Evolutionary conservation across 2,113 vertebrate species (phyloP).

Genomic region (Dermatemys mawii): DNA sequence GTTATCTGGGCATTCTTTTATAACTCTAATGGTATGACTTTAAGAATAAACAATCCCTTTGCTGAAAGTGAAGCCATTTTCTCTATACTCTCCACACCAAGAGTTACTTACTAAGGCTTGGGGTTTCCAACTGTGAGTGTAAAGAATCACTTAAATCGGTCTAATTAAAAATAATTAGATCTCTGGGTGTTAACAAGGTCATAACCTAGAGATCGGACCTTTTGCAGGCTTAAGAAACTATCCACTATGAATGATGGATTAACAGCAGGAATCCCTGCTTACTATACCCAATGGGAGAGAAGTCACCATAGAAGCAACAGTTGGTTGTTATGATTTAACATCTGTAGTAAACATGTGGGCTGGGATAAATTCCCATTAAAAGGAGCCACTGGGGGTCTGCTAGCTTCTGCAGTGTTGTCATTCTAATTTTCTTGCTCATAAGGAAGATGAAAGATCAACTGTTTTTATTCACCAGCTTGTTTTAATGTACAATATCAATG

Average conservation of each 20-base stretch:
- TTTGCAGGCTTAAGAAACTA: not conserved
- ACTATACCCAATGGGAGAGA: not conserved
- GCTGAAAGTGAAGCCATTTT: not conserved
- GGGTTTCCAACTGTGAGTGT: not conserved
- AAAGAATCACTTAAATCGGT: not conserved
- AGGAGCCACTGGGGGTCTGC: not conserved
- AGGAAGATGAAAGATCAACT: not conserved
- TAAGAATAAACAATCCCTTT: not conserved
- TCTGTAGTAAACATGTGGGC: not conserved
- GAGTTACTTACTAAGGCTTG: accelerated
- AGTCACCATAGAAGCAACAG: not conserved
- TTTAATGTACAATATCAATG: not conserved
- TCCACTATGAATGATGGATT: not conserved
- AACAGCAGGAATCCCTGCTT: not conserved
- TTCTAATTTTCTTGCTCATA: not conserved
- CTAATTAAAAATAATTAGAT: not conserved
- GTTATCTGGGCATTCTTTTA: not conserved
- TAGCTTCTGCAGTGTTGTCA: not conserved
- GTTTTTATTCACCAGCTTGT: not conserved
- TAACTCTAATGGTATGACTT: not conserved
- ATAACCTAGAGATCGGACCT: not conserved
- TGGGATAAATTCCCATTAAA: not conserved
- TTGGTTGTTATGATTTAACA: not conserved
- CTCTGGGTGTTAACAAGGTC: not conserved
- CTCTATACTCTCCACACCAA: not conserved